Percentiles rank a stretch among this genome's conserved stretches.
Conservation (phyloP, 2,797 vertebrate genomes). For the Sebastes vulpes region DNA sequence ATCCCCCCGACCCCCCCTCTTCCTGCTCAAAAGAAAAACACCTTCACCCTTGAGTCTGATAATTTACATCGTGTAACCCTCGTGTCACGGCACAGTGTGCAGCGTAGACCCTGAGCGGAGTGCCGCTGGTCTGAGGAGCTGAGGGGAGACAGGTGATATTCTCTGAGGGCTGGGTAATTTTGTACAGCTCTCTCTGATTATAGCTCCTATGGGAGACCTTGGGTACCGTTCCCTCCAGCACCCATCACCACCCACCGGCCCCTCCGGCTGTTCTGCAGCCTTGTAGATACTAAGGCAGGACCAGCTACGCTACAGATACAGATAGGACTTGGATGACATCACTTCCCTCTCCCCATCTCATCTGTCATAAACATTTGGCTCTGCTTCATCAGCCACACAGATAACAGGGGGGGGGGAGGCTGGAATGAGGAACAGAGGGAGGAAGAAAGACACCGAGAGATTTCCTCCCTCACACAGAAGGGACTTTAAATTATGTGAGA, state of each 20-base stretch:
- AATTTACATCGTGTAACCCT: conserved; percentile 73
- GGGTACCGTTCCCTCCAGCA: conserved; percentile 79
- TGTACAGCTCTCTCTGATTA: conserved; percentile 73
- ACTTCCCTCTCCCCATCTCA: conserved; percentile 78
- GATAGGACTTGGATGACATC: conserved; percentile 86
- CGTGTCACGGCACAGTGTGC: conserved; percentile 61
- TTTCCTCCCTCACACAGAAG: conserved; percentile 64
- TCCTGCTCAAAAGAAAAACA: conserved; percentile 60
- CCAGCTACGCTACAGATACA: conserved; percentile 63
- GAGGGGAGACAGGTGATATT: conserved; percentile 77
- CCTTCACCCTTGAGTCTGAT: conserved; percentile 69
- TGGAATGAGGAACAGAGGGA: conserved; percentile 57
- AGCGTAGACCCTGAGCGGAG: conserved; percentile 41
- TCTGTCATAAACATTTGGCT: conserved; percentile 87
- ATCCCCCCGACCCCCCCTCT: conserved; percentile 36
- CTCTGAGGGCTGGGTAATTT: conserved; percentile 68
- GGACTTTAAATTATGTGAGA: conserved; percentile 66
- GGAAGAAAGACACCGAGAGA: conserved; percentile 28
- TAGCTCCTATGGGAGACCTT: conserved; percentile 69
- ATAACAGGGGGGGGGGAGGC: conserved; percentile 48
- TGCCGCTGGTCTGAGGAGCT: conserved; percentile 59
- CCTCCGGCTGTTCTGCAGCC: conserved; percentile 59
- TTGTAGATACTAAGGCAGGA: conserved; percentile 78
- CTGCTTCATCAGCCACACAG: conserved; percentile 63
- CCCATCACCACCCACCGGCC: conserved; percentile 61